phyloP scores from a whole-genome alignment of 1,140 invertebrate genomes.

The Pogonomyrmex californicus region DNA sequence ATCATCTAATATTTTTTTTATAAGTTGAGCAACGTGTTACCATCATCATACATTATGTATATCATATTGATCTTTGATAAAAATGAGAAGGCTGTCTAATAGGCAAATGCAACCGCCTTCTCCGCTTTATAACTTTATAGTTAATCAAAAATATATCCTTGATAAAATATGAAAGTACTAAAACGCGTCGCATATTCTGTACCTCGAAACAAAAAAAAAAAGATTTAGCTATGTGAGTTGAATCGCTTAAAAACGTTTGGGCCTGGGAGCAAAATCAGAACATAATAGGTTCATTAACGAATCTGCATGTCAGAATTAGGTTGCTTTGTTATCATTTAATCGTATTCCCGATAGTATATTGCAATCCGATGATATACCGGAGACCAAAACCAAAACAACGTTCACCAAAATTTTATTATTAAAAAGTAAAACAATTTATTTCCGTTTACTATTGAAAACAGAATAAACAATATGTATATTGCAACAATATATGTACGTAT shows the following conservation, averaged over 20 bases:
- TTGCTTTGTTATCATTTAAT: conserved; percentile 30
- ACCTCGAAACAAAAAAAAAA: neutral
- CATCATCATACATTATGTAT: neutral
- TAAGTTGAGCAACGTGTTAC: conserved; percentile 28
- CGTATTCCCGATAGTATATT: conserved; percentile 39
- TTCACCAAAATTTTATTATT: neutral
- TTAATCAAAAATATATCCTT: conserved; percentile 11
- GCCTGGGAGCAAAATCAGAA: conserved; percentile 15
- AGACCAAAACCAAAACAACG: conserved; percentile 36
- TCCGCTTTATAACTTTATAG: neutral
- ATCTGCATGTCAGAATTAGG: neutral
- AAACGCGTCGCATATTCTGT: conserved; percentile 21
- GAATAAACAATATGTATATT: neutral
- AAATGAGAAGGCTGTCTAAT: conserved; percentile 9
- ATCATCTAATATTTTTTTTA: conserved; percentile 21
- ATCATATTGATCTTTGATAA: neutral
- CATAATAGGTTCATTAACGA: conserved; percentile 6
- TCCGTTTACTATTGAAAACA: conserved; percentile 3
- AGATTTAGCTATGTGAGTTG: neutral
- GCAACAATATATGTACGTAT: no score
- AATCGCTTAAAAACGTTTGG: conserved; percentile 22
- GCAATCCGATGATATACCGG: conserved; percentile 19
- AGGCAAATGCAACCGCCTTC: neutral
- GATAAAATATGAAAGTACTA: neutral
- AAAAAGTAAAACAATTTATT: neutral